Base-by-base conservation (phyloP, 2,113 vertebrate genomes). In the Aix galericulata region DNA sequence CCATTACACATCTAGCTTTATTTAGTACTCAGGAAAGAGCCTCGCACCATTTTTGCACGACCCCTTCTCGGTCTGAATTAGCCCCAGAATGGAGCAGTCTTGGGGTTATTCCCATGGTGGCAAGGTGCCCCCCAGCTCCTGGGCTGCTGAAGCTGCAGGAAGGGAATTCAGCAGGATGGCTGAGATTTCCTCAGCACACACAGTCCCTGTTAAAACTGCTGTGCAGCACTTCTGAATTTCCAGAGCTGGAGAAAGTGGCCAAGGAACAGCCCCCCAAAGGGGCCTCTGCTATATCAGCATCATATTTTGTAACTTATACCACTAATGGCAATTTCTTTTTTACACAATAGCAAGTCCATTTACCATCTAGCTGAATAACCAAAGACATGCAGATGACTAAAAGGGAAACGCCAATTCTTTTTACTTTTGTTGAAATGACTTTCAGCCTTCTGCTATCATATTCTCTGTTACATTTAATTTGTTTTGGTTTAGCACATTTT, bases 401-500 rank as follows among this genome's bases (percentile, higher is more conserved):
- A 79, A 87, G 78, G 81, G 36, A 94, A 89, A 76, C 0, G 3
- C 53, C 86, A 85, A 18, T 48, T 90, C 62, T 81, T 93, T 88
- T 68, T 46, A 72, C 77, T 90, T 69, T 48, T 93, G 86, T 92
- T 96, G 93, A 96, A 96, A 96, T 58, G 44, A 91, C 94, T 96
- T 96, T 91, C 90, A 81, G 86, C 90, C 91, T 94, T 89, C 95
- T 93, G 92, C 86, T 93, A 18, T 88, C 13, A 2, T 81, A 83
- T 94, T 94, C 82, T 63, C 88, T 92, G 92, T 58, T 94, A 79
- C 59, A 91, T 92, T 95, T 96, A 95, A 96, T 96, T 96, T 97
- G 96, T 95, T 96, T 94, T 91, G 88, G 59, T 92, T 96, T 95
- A 94, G 63, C 93, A 96, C 95, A 94, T 96, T 95, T 95, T 91